Evolutionary conservation across 2,113 vertebrate species (phyloP).

Genomic region (Falco punctatus): DNA sequence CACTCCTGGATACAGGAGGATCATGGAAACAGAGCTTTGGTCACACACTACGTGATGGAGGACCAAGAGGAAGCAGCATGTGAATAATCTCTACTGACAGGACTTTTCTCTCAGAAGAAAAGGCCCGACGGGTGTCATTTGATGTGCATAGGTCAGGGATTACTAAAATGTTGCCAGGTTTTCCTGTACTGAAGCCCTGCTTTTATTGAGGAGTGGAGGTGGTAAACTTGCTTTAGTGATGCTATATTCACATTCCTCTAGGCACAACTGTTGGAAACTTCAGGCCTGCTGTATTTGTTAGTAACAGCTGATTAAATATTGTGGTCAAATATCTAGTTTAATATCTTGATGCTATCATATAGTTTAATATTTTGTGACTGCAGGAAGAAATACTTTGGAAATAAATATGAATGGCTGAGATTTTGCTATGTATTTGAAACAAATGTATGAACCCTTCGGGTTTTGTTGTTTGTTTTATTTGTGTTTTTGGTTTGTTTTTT

Average conservation of each 20-base stretch:
- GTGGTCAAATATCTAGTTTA: neutral
- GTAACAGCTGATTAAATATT: neutral
- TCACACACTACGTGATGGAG: fast-evolving
- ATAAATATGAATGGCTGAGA: neutral
- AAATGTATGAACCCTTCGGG: neutral
- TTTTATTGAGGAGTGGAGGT: neutral
- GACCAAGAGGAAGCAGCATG: neutral
- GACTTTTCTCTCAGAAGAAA: neutral
- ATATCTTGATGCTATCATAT: neutral
- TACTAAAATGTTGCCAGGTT: neutral
- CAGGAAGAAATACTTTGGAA: neutral
- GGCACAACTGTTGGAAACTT: neutral
- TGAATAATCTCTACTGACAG: neutral
- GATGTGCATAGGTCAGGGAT: neutral
- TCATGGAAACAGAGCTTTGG: neutral
- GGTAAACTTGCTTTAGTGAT: neutral
- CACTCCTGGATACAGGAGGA: neutral
- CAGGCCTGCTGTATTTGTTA: neutral
- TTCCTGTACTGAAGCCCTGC: neutral
- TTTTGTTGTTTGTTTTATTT: too few species aligned
- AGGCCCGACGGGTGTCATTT: neutral
- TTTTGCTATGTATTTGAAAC: neutral
- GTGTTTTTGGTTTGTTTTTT: neutral
- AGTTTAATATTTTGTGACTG: neutral
- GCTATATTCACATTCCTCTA: neutral